Base-by-base conservation (phyloP, 2,888 invertebrate species). In the Trichacis sp. region DNA sequence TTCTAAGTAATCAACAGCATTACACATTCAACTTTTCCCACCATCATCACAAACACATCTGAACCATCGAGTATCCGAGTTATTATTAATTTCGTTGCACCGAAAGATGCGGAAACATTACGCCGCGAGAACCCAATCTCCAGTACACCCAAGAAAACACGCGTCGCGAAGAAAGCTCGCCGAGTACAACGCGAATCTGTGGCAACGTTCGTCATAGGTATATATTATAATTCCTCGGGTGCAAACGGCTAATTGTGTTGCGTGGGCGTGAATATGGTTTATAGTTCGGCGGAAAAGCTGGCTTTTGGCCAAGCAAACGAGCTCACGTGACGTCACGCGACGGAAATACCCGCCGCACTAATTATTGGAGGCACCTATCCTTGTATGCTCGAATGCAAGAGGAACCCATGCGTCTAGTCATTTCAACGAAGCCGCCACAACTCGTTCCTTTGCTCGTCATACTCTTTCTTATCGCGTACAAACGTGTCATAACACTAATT, bases 251-350 rank as follows among this genome's bases (percentile, higher is more conserved):
- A 81, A 81, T 81, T 81, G 79, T 80, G 80, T 80, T 78, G 81
- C 81, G 81, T 81, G 81, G 81, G 81, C 80, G 81, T 75, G 81
- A 81, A 82, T 81, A 81, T 81, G 79, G 81, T 81, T 82, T 82
- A 81, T 80, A 81, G 82, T 82, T 80, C 77, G 79, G 78, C 73
- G 76, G 77, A 82, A 81, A 79, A 80, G 71, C 78, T 82, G 82
- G 82, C 81, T 72, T 69, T 68, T 70, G 70, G 81, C 82, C 82
- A 82, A 77, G 73, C 80, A 78, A 81, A 81, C 79, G 78, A 78
- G 81, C 78, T 82, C 80, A 78, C 77, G 80, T 82, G 81, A 82
- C 82, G 82, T 82, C 81, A 81, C 81, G 80, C 80, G 77, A 82
- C 79, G 79, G 79, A 81, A 82, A 82, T 82, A 81, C 76, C 66